These are phyloP conservation scores for Notarius lentiginosus DNA, from an alignment of 2,113 vertebrate genomes.

Conservation along the genomic window DNA sequence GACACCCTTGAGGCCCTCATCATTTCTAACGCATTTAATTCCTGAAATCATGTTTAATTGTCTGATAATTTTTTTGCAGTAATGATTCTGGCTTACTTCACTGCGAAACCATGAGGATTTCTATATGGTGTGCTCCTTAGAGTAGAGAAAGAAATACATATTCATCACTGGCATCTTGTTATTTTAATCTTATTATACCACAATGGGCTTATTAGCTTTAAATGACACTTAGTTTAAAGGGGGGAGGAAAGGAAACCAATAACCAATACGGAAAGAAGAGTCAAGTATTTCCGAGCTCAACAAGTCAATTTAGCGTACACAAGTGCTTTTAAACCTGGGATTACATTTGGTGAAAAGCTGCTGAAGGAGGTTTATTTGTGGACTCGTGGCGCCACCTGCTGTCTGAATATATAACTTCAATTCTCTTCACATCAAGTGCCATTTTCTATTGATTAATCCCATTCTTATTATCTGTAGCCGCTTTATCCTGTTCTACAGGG, in stretches of 20 bases:
- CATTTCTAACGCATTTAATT: background rate
- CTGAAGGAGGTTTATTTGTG: constrained; percentile 64
- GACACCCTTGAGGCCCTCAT: background rate
- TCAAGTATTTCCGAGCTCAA: constrained; percentile 81
- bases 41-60: background rate
- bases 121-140: background rate
- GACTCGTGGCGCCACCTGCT: constrained; percentile 73
- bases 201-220: constrained; percentile 74
- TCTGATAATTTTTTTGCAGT: background rate
- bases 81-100: constrained; percentile 3
- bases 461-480: too few relatives aligned
- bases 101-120: background rate
- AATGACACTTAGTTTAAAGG: constrained; percentile 71
- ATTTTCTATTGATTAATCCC: too few relatives aligned
- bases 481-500: too few relatives aligned
- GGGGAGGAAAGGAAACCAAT: constrained; percentile 72
- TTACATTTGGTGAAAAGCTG: constrained; percentile 65
- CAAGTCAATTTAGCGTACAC: constrained; percentile 79
- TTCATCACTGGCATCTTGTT: constrained; percentile 52
- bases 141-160: background rate
- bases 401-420: constrained; percentile 41
- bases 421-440: background rate
- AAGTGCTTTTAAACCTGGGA: constrained; percentile 81
- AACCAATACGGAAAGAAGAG: constrained; percentile 78
- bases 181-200: constrained; percentile 66